Evolutionary conservation across 2,113 vertebrate genomes (phyloP), one percentile per base, ranked within the genome.

Genomic region (Heterochromis multidens): DNA sequence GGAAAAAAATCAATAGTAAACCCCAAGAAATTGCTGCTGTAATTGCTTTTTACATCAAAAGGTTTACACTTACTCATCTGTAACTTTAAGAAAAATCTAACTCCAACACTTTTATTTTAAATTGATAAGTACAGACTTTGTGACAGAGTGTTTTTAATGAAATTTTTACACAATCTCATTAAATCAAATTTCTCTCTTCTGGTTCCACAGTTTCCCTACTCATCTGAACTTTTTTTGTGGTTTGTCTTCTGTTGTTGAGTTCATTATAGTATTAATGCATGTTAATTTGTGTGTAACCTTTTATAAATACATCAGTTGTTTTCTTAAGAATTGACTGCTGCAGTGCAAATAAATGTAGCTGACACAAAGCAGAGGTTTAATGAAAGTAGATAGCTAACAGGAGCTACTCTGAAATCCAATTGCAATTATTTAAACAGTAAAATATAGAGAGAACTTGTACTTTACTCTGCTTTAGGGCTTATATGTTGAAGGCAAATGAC

Each of bases 41-140:
- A 95, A 94, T 93, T 92, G 89, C 90, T 80, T 91, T 27, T 87
- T 59, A 91, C 86, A 86, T 92, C 80, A 88, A 67, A 80, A 81
- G 83, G 87, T 94, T 94, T 89, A 88, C 83, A 81, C 62, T 90
- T 70, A 27, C 21, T 37, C 33, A 14, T 31, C 54, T 40, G 21
- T 23, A 46, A 74, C 67, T 52, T 58, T 35, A 35, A 35, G 27
- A 35, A n/a, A 63, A 8, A 35, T 35, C 9, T 11, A 10, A 56
- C 21, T 56, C 9, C 10, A 11, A 57, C 23, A 56, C 2, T 21
- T 72, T 72, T 29, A 21, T 31, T 72, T 52, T 29, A 27, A 72
- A 72, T 72, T 29, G 61, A 63, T 35, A 37, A 63, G n/a, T n/a
- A 4, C 43, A 52, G 43, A 13, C 17, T 74, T 13, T 14, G 43